Percentiles rank a stretch among this genome's conserved stretches.
Evolutionary conservation across 2,113 vertebrate species (phyloP).

Genomic region (Arvicanthis niloticus): DNA sequence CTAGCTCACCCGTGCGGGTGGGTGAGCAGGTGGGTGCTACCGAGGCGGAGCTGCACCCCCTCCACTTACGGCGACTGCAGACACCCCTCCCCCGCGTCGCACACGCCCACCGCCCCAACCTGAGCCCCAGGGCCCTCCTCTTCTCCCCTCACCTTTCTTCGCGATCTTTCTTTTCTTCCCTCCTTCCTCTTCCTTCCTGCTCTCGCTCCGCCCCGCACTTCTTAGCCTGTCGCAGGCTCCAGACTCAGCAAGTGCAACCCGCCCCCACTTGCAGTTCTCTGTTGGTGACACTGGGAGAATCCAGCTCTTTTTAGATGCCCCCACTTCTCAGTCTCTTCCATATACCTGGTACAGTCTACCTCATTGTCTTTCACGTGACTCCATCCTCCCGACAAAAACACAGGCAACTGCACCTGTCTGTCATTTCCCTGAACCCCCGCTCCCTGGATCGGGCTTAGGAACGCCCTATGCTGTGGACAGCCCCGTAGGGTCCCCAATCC

Average conservation of each 20-base stretch:
- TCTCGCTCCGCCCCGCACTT: slow-evolving; percentile 27
- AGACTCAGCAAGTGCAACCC: neutral
- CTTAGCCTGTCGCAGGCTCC: neutral
- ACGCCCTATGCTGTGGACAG: neutral
- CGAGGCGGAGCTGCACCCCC: too few species aligned
- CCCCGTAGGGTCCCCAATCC: neutral
- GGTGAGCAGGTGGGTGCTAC: neutral
- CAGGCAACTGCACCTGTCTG: fast-evolving
- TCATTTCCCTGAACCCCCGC: too few species aligned
- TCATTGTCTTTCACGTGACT: neutral
- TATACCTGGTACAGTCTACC: neutral
- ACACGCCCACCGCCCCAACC: neutral
- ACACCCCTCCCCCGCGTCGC: neutral
- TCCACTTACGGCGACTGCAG: neutral
- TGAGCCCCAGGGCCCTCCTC: fast-evolving
- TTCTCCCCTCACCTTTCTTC: neutral
- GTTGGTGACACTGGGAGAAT: neutral
- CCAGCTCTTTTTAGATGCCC: neutral
- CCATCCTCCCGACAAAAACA: neutral
- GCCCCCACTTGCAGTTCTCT: neutral
- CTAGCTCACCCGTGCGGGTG: neutral
- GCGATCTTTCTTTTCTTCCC: neutral
- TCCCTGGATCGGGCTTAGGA: neutral
- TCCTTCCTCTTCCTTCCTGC: neutral
- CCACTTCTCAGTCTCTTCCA: neutral